phyloP scores from a whole-genome alignment of 2,113 vertebrate genomes.

The Scomber colias region DNA sequence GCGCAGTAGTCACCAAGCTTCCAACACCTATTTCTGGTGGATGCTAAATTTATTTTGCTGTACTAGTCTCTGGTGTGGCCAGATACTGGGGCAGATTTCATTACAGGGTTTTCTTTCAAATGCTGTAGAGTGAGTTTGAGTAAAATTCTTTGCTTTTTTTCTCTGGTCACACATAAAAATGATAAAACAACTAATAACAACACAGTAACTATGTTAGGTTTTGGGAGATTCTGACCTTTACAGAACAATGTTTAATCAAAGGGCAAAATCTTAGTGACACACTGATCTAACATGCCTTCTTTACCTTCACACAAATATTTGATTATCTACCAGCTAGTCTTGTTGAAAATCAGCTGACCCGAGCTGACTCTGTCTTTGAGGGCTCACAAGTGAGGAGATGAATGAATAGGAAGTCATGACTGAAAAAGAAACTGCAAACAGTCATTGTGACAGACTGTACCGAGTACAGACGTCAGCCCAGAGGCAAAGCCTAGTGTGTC shows the following conservation, averaged over 20 bases:
- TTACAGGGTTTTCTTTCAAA: background rate
- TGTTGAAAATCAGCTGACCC: background rate
- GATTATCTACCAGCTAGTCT: slow-evolving; percentile 9
- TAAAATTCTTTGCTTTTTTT: background rate
- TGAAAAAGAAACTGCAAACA: background rate
- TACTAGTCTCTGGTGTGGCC: slow-evolving; percentile 6
- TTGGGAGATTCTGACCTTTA: slow-evolving; percentile 2
- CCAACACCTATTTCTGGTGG: background rate
- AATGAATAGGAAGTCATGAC: background rate
- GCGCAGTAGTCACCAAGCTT: no score
- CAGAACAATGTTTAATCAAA: background rate
- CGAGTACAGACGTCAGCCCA: slow-evolving; percentile 1
- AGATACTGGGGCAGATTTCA: background rate
- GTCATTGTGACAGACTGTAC: slow-evolving; percentile 43
- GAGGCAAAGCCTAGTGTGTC: slow-evolving; percentile 23
- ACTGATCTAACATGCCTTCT: background rate
- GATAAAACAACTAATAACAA: background rate
- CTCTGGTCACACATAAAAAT: background rate
- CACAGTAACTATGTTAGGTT: background rate
- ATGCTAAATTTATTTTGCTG: background rate
- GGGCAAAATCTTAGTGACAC: background rate
- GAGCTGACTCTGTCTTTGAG: slow-evolving; percentile 16
- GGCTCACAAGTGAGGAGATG: slow-evolving; percentile 4
- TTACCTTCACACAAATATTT: background rate
- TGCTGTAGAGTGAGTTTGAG: background rate